These are phyloP conservation scores for Columba janthina DNA, from an alignment of 2,113 vertebrate species.

Conservation along the genomic window DNA sequence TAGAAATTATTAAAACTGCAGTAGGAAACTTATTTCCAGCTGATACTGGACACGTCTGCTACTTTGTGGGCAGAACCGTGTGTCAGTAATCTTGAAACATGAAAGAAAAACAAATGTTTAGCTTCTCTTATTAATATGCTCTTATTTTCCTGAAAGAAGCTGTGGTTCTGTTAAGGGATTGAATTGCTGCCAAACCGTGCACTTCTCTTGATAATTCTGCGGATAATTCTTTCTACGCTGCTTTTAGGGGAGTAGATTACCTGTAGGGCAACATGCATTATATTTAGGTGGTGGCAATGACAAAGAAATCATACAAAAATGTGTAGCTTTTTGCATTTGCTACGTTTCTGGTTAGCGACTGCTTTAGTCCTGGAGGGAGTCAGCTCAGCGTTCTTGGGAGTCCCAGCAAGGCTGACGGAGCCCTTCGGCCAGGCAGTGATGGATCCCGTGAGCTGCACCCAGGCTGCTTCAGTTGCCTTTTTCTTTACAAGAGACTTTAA, in stretches of 20 bases:
- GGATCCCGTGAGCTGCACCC: neutral
- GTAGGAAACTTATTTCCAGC: neutral
- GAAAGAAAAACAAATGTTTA: neutral
- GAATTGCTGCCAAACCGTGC: conserved; percentile 41
- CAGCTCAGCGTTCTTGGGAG: neutral
- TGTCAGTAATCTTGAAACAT: neutral
- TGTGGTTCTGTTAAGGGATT: conserved; percentile 25
- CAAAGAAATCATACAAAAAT: neutral
- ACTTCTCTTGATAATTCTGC: conserved; percentile 41
- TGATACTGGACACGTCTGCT: neutral
- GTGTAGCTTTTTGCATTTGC: neutral
- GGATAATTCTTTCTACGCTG: conserved; percentile 55
- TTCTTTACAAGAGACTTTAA: neutral
- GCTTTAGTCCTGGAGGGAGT: neutral
- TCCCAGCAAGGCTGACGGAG: neutral
- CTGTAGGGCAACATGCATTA: conserved; percentile 31
- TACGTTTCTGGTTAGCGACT: neutral
- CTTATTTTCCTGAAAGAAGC: conserved; percentile 14
- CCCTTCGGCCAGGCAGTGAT: neutral
- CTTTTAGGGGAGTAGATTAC: conserved; percentile 43
- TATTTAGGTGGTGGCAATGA: conserved; percentile 39
- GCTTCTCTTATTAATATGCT: neutral
- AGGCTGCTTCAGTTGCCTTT: neutral
- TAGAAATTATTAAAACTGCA: neutral
- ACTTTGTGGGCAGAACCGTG: neutral